Evolutionary conservation across 2,888 invertebrate species (phyloP).

Genomic region (Heterodera filipjevi): DNA sequence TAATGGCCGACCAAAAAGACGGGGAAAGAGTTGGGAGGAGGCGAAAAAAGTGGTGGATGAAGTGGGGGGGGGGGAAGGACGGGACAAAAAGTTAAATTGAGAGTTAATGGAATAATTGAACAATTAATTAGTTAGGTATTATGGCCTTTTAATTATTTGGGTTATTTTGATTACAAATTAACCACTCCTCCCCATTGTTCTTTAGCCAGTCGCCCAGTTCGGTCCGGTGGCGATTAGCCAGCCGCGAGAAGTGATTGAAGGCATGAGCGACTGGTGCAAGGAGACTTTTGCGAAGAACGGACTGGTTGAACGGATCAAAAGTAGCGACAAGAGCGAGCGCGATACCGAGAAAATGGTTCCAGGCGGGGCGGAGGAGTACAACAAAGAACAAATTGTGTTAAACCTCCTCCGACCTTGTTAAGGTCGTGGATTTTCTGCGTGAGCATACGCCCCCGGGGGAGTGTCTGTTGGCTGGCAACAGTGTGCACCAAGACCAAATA

Average conservation of each 20-base stretch:
- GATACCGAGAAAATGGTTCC: slow-evolving; percentile 76
- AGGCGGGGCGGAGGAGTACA: not conserved
- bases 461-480: slow-evolving; percentile 59
- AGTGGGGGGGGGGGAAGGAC: too few species aligned
- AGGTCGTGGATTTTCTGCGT: slow-evolving; percentile 73
- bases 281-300: slow-evolving; percentile 83
- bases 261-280: slow-evolving; percentile 85
- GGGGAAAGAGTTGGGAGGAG: not conserved
- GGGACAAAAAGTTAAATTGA: not conserved
- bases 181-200: not conserved
- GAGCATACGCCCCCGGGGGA: slow-evolving; percentile 69
- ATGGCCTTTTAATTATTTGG: too few species aligned
- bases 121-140: not conserved
- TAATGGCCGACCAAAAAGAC: not conserved
- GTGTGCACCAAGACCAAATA: slow-evolving; percentile 74
- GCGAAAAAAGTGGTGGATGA: slow-evolving; percentile 2
- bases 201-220: slow-evolving; percentile 41
- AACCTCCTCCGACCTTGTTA: not conserved
- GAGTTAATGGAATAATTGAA: not conserved
- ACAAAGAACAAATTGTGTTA: not conserved
- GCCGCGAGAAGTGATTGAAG: slow-evolving; percentile 73
- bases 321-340: slow-evolving; percentile 74
- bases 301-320: slow-evolving; percentile 76
- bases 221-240: slow-evolving; percentile 77
- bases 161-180: not conserved